Evolutionary conservation across 2,113 vertebrate genomes (phyloP).

Genomic region (Paramormyrops kingsleyae): DNA sequence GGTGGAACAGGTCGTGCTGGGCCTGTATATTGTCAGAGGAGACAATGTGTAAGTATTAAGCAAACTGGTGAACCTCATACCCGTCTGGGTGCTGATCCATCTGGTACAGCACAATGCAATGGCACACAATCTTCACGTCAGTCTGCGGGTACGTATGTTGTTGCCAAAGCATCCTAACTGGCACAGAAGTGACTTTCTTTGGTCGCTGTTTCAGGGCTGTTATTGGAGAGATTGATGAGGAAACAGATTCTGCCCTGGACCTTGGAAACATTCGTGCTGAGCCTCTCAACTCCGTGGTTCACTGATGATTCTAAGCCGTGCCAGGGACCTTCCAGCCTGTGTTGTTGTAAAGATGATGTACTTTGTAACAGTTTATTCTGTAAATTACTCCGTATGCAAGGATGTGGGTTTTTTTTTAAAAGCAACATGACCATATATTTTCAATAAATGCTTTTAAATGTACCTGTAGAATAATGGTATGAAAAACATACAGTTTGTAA

Average conservation of each 20-base stretch:
- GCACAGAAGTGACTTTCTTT: background rate
- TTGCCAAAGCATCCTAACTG: background rate
- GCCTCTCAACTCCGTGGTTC: slow-evolving; percentile 89
- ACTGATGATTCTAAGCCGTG: slow-evolving; percentile 55
- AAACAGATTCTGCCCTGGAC: slow-evolving; percentile 92
- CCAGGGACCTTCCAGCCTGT: background rate
- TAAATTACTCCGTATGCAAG: background rate
- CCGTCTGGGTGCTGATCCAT: background rate
- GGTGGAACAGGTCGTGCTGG: slow-evolving; percentile 95
- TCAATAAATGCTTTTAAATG: slow-evolving; percentile 11
- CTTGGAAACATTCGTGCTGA: slow-evolving; percentile 93
- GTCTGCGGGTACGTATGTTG: background rate
- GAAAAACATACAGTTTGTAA: background rate
- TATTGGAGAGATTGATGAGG: slow-evolving; percentile 97
- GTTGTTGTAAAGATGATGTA: background rate
- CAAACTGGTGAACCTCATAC: background rate
- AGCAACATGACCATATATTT: background rate
- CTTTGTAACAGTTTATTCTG: background rate
- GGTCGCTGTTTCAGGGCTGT: slow-evolving; percentile 73
- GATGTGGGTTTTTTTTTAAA: background rate
- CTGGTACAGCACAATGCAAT: background rate
- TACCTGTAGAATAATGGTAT: background rate
- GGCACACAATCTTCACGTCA: background rate
- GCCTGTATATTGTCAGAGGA: slow-evolving; percentile 93
- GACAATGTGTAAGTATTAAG: slow-evolving; percentile 89